Evolutionary conservation across 2,797 vertebrate species (phyloP).

Genomic region (Lagocephalus sceleratus): DNA sequence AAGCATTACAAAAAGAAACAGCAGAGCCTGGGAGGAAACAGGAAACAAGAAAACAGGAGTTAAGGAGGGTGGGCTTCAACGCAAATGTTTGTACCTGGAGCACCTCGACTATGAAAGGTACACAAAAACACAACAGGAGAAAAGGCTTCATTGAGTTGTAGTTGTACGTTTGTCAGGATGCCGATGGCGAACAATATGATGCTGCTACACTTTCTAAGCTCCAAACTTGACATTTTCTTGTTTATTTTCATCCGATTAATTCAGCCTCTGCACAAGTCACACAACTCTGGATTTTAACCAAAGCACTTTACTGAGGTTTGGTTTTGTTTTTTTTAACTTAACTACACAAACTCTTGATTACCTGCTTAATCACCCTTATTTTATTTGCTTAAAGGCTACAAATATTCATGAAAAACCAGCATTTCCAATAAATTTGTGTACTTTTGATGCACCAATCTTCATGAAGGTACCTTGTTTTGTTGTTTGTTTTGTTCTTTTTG

Average conservation of each 20-base stretch:
- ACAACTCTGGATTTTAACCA: constrained; percentile 29
- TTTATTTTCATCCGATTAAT: constrained; percentile 10
- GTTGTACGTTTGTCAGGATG: constrained; percentile 5
- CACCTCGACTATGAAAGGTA: constrained; percentile 34
- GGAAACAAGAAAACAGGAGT: constrained; percentile 11
- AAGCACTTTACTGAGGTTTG: too few species aligned
- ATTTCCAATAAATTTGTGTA: too few species aligned
- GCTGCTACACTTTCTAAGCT: neutral
- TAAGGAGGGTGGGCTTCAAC: constrained; percentile 24
- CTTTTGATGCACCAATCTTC: too few species aligned
- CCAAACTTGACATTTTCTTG: constrained; percentile 16
- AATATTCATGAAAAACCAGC: too few species aligned
- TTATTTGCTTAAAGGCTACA: too few species aligned
- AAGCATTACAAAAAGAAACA: constrained; percentile 2
- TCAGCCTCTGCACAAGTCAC: neutral
- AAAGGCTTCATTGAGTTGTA: constrained; percentile 20
- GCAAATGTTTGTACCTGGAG: constrained; percentile 57
- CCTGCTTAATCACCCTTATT: too few species aligned
- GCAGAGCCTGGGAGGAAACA: constrained; percentile 7
- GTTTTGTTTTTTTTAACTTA: too few species aligned
- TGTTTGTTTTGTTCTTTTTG: too few species aligned
- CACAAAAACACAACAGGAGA: constrained; percentile 44
- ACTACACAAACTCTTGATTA: too few species aligned
- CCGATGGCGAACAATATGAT: constrained; percentile 16
- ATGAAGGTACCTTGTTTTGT: too few species aligned